phyloP scores from a whole-genome alignment of 37 sponge, comb jelly and placozoan genomes.

The Agelas oroides region DNA sequence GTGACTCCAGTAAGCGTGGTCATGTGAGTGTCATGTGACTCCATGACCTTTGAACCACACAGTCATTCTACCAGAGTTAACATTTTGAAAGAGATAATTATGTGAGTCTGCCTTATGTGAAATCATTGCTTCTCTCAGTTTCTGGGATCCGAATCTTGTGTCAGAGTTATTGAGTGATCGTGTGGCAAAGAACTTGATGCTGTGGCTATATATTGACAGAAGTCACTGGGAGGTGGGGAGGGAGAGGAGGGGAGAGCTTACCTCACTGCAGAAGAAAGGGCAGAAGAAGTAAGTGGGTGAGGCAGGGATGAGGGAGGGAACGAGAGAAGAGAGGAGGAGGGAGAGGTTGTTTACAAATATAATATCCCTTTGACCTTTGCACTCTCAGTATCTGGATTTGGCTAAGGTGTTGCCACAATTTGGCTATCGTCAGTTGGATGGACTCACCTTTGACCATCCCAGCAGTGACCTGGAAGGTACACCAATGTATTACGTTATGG shows the following conservation, averaged over 20 bases:
- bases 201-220: neutral
- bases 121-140: conserved; percentile 15
- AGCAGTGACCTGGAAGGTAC: conserved; percentile 11
- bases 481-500: too few species aligned
- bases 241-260: neutral
- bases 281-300: conserved; percentile 63
- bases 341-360: conserved; percentile 9
- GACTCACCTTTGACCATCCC: conserved; percentile 30
- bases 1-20: neutral
- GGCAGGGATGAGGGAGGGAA: neutral
- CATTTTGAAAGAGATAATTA: too few species aligned
- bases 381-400: conserved; percentile 34
- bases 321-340: neutral
- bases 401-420: conserved; percentile 20
- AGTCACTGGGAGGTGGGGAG: conserved; percentile 7
- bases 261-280: conserved; percentile 29
- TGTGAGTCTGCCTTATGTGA: neutral
- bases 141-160: conserved; percentile 35
- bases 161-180: conserved; percentile 19
- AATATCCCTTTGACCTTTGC: neutral
- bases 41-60: neutral
- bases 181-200: conserved; percentile 46
- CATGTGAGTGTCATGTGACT: conserved; percentile 42
- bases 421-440: conserved; percentile 46
- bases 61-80: neutral